These are phyloP conservation scores for Dryocosmus kuriphilus DNA, from an alignment of 2,888 invertebrate species.

Conservation along the genomic window DNA sequence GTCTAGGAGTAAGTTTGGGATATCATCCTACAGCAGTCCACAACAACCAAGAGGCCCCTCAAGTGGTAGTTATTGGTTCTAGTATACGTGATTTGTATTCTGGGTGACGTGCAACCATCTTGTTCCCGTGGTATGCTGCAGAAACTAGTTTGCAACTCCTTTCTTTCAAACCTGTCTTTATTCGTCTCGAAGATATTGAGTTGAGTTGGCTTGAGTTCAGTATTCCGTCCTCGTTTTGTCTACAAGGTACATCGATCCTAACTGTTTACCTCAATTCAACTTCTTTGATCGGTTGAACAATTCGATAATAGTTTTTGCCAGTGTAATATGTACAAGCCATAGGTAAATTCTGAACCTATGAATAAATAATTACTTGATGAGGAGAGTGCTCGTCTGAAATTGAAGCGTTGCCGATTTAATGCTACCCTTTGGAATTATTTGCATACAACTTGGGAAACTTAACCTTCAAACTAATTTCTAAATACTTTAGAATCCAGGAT, in stretches of 20 bases:
- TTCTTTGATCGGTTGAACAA: neutral
- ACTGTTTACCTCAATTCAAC: conserved; percentile 12
- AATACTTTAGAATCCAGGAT: neutral
- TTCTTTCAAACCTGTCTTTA: conserved; percentile 41
- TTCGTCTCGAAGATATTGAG: neutral
- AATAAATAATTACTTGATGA: conserved; percentile 15
- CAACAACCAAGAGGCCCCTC: conserved; percentile 6
- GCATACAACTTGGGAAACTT: neutral
- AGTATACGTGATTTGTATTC: conserved; percentile 16
- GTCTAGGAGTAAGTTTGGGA: conserved; percentile 30
- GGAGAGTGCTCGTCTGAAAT: neutral
- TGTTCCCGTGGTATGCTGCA: neutral
- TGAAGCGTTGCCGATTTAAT: conserved; percentile 21
- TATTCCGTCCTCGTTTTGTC: neutral
- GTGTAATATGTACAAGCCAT: neutral
- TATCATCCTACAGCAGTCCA: conserved; percentile 27
- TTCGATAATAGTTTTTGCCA: neutral
- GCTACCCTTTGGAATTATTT: neutral
- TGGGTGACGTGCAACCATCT: conserved; percentile 7
- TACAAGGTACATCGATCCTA: neutral
- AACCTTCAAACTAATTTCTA: neutral
- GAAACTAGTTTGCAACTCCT: conserved; percentile 53
- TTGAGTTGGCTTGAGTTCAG: neutral
- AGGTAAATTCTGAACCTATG: neutral
- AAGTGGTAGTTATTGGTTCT: conserved; percentile 33